Conservation (phyloP, 2,888 invertebrate species). For the Zygothrica quintamaculata region DNA sequence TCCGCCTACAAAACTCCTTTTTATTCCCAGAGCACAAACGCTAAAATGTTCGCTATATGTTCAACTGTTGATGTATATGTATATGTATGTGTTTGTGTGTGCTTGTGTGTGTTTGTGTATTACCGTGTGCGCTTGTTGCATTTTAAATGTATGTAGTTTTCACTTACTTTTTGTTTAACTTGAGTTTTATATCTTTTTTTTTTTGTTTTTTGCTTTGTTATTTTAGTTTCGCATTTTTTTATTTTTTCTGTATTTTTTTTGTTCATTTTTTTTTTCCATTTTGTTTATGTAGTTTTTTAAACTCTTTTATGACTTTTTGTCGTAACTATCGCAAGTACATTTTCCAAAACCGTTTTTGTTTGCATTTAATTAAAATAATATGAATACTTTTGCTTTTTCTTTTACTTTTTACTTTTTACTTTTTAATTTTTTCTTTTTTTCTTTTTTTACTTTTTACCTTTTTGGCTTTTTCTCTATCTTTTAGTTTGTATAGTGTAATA, state of each 20-base stretch:
- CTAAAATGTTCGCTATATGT: conserved; percentile 42
- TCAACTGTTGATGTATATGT: conserved; percentile 15
- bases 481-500: conserved; percentile 27
- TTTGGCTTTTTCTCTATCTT: conserved; percentile 2
- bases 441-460: background rate
- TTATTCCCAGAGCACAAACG: conserved; percentile 37
- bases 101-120: conserved; percentile 13
- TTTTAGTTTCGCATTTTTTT: conserved; percentile 48
- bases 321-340: conserved; percentile 79
- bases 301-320: conserved; percentile 65
- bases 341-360: conserved; percentile 81
- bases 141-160: conserved; percentile 54
- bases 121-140: conserved; percentile 44
- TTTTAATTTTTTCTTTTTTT: conserved; percentile 21
- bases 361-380: conserved; percentile 80
- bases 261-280: conserved; percentile 33
- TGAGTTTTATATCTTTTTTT: conserved; percentile 45
- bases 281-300: conserved; percentile 70
- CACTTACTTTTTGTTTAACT: conserved; percentile 24
- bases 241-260: conserved; percentile 32
- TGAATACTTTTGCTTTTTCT: conserved; percentile 60
- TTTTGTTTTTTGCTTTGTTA: conserved; percentile 53
- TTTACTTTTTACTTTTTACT: background rate
- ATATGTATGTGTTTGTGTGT: conserved; percentile 9
- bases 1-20: conserved; percentile 46